Percentiles rank a stretch among this genome's conserved stretches.
Conservation (phyloP, 2,888 invertebrate species). For the Cheilosia grossa region DNA sequence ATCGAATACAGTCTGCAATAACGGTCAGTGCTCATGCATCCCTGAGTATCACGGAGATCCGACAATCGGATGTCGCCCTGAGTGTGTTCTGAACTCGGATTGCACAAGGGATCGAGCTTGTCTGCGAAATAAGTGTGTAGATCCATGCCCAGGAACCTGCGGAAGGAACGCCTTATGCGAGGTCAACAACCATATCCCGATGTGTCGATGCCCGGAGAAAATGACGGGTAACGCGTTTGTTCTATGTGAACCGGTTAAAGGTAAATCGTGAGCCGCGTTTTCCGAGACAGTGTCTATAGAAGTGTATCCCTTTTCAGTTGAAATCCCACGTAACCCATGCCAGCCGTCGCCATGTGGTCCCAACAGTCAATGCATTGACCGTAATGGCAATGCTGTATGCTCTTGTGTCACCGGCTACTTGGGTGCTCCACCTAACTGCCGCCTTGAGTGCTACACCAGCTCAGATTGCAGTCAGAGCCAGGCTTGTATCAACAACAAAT, state of each 20-base stretch:
- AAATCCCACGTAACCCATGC: conserved; percentile 85
- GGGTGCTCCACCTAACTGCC: conserved; percentile 89
- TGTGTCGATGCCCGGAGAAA: conserved; percentile 87
- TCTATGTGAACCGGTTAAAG: conserved; percentile 85
- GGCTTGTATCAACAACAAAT: conserved; percentile 89
- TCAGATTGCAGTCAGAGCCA: conserved; percentile 88
- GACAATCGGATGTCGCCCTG: conserved; percentile 90
- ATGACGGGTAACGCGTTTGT: conserved; percentile 90
- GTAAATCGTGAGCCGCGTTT: conserved; percentile 79
- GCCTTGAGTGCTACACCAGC: conserved; percentile 89
- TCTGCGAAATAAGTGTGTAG: conserved; percentile 90
- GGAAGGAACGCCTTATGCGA: conserved; percentile 90
- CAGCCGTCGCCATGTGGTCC: conserved; percentile 88
- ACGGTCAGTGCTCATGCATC: conserved; percentile 89
- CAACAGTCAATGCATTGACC: conserved; percentile 87
- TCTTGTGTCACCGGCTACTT: conserved; percentile 87
- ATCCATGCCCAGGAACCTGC: conserved; percentile 93
- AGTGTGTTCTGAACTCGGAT: conserved; percentile 91
- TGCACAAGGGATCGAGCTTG: conserved; percentile 91
- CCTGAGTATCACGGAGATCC: conserved; percentile 92
- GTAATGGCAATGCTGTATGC: conserved; percentile 86
- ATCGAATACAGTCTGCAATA: conserved; percentile 88
- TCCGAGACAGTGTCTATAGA: neutral
- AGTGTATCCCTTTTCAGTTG: conserved; percentile 41
- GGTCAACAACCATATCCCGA: conserved; percentile 88